phyloP scores from a whole-genome alignment of 2,888 invertebrate genomes.

The Emesis furor region DNA sequence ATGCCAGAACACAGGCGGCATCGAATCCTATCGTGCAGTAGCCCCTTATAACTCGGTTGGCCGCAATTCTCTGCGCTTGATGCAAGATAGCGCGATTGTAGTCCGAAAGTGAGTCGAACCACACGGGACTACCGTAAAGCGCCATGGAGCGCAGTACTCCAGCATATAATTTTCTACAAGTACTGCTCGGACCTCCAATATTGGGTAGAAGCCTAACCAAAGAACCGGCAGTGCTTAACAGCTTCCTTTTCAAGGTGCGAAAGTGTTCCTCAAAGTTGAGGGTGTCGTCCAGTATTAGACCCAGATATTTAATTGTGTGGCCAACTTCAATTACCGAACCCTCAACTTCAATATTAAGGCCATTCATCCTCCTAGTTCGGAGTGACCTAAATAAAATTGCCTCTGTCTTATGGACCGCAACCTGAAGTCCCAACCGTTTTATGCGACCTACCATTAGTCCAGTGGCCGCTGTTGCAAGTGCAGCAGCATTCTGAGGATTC shows the following conservation, averaged over 20 bases:
- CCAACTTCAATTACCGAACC: conserved; percentile 32
- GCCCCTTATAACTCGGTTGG: neutral
- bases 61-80: neutral
- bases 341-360: conserved; percentile 30
- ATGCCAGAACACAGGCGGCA: neutral
- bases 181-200: neutral
- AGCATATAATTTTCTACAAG: conserved; percentile 5
- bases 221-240: neutral
- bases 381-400: conserved; percentile 31
- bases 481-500: conserved; percentile 4
- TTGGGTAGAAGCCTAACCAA: neutral
- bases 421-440: conserved; percentile 11
- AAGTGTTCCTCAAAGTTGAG: conserved; percentile 32
- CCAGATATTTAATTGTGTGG: conserved; percentile 41
- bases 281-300: conserved; percentile 38
- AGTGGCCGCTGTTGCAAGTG: neutral
- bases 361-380: conserved; percentile 23
- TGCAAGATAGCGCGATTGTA: neutral
- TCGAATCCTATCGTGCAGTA: neutral
- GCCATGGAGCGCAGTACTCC: neutral
- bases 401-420: conserved; percentile 34
- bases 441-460: conserved; percentile 3
- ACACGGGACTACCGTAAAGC: neutral
- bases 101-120: neutral
- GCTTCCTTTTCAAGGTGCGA: neutral